Evolutionary conservation across 35 echinoderm and acorn worm species (phyloP).

Genomic region (Lytechinus pictus): DNA sequence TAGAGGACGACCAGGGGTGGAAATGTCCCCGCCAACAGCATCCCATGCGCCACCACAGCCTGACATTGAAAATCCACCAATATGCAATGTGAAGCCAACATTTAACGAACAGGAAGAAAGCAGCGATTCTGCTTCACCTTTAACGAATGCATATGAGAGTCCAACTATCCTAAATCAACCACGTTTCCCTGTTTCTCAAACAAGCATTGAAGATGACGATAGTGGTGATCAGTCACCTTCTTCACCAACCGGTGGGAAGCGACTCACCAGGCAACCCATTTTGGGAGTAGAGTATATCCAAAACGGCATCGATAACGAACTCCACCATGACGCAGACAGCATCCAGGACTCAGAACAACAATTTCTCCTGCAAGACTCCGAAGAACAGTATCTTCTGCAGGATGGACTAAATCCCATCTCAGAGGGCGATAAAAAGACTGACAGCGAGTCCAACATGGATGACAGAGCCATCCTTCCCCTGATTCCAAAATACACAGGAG

Average conservation of each 20-base stretch:
- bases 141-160: not conserved
- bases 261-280: constrained; percentile 56
- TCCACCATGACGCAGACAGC: not conserved
- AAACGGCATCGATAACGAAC: constrained; percentile 53
- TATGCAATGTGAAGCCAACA: constrained; percentile 32
- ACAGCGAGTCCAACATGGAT: too few relatives aligned
- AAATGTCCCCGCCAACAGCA: constrained; percentile 12
- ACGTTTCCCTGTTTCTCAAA: not conserved
- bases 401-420: not conserved
- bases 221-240: not conserved
- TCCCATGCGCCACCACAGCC: not conserved
- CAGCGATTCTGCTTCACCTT: constrained; percentile 3
- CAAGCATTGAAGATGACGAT: not conserved
- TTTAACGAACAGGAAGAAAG: not conserved
- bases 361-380: not conserved
- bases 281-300: constrained; percentile 78
- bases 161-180: not conserved
- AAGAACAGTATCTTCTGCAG: not conserved
- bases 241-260: not conserved
- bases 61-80: not conserved
- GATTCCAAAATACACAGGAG: not conserved
- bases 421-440: constrained; percentile 26
- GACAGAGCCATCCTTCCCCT: not conserved
- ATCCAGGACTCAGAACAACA: not conserved
- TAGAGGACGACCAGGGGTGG: not conserved